Evolutionary conservation across 2,888 invertebrate genomes (phyloP).

Genomic region (Fragum whitleyi): DNA sequence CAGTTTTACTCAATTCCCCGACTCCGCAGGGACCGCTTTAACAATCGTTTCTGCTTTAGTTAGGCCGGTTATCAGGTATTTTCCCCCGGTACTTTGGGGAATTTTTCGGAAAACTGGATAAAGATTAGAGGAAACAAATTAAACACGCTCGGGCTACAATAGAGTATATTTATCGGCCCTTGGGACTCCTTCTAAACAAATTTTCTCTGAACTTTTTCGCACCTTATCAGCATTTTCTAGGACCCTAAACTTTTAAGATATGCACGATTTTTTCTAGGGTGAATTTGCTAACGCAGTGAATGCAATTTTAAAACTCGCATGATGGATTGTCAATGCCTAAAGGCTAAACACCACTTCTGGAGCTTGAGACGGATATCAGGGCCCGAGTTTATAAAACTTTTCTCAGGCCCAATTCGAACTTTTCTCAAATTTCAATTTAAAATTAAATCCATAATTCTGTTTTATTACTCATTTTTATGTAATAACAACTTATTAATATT

Average conservation of each 20-base stretch:
- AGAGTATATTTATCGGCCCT: conserved; percentile 51
- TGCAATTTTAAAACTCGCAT: too few species aligned
- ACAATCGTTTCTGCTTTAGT: conserved; percentile 56
- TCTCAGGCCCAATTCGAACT: too few species aligned
- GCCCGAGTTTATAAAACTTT: too few species aligned
- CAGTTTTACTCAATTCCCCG: conserved; percentile 59
- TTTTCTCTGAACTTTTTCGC: conserved; percentile 50
- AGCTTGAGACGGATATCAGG: too few species aligned
- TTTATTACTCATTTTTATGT: too few species aligned
- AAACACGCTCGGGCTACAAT: conserved; percentile 45
- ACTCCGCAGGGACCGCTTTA: conserved; percentile 51
- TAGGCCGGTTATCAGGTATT: conserved; percentile 62
- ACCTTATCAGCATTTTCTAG: conserved; percentile 41
- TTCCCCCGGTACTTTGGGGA: conserved; percentile 45
- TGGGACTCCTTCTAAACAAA: conserved; percentile 53
- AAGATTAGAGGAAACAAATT: conserved; percentile 63
- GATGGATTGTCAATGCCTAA: too few species aligned
- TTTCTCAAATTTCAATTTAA: too few species aligned
- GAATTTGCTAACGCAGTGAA: not conserved
- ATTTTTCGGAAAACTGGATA: conserved; percentile 55
- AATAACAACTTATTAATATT: too few species aligned
- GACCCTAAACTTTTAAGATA: not conserved
- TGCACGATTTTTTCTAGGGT: not conserved
- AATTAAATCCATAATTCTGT: too few species aligned
- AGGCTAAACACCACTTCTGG: too few species aligned